Conservation (phyloP, 2,888 invertebrate species). For the Diplolepis rosae region DNA sequence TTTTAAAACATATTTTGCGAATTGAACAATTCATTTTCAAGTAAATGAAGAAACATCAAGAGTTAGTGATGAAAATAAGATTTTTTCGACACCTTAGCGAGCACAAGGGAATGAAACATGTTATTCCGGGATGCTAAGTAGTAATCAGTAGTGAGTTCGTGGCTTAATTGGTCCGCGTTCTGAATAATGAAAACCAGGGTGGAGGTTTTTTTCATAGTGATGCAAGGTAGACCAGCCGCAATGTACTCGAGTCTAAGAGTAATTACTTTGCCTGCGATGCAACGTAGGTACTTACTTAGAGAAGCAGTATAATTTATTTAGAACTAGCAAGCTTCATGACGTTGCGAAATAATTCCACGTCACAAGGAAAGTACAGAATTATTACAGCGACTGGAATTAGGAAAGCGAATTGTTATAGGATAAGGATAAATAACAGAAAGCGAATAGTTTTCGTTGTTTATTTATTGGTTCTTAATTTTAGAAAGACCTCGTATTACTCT, state of each 20-base stretch:
- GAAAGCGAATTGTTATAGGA: not conserved
- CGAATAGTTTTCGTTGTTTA: not conserved
- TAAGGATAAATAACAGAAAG: too few relatives aligned
- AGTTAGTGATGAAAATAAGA: too few relatives aligned
- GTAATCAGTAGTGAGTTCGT: constrained; percentile 10
- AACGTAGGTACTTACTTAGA: not conserved
- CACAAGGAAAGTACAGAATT: not conserved
- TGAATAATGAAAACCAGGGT: not conserved
- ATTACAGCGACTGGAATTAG: not conserved
- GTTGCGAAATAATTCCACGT: not conserved
- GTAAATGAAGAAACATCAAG: too few relatives aligned
- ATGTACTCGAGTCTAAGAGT: not conserved
- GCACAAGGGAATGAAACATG: not conserved
- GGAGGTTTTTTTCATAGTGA: not conserved
- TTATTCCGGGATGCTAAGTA: not conserved
- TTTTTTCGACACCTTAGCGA: too few relatives aligned
- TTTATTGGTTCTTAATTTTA: not conserved
- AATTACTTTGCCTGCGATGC: not conserved
- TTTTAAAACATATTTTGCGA: too few relatives aligned
- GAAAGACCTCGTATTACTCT: not conserved
- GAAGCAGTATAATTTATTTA: not conserved
- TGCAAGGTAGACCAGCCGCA: not conserved
- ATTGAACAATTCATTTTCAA: too few relatives aligned
- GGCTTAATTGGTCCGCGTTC: not conserved
- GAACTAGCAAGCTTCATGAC: not conserved